These are phyloP conservation scores for Lasaia peninsularis DNA, from an alignment of 1,140 invertebrate species.

Conservation along the genomic window DNA sequence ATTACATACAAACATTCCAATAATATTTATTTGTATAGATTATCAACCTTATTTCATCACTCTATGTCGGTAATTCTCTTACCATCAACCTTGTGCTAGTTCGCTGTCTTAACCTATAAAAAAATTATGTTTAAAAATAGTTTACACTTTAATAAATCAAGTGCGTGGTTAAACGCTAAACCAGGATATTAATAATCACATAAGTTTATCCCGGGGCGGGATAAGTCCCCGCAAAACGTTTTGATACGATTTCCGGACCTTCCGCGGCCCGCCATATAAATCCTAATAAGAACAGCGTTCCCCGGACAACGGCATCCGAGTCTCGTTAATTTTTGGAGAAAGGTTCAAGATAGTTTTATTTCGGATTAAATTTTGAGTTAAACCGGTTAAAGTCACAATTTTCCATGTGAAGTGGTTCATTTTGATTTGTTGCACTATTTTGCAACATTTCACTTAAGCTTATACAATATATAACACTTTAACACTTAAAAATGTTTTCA, in stretches of 20 bases:
- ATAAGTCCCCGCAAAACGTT: constrained; percentile 49
- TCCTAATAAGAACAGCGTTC: constrained; percentile 51
- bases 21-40: too few species aligned
- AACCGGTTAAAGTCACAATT: neutral
- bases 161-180: neutral
- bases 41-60: too few species aligned
- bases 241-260: constrained; percentile 69
- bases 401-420: neutral
- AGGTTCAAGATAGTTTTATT: constrained; percentile 10
- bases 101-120: too few species aligned
- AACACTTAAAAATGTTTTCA: too few species aligned
- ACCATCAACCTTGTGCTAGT: too few species aligned
- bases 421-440: neutral
- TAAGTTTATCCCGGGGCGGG: constrained; percentile 30
- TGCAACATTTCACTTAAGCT: too few species aligned
- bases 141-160: neutral
- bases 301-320: constrained; percentile 29
- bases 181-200: constrained; percentile 27
- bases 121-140: neutral
- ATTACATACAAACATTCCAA: too few species aligned
- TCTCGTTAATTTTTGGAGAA: constrained; percentile 26
- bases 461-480: too few species aligned
- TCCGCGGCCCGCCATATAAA: constrained; percentile 62
- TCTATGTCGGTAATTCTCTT: too few species aligned
- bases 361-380: neutral